Base-by-base conservation (phyloP, 2,888 invertebrate genomes). In the Ischnus inquisitorius region DNA sequence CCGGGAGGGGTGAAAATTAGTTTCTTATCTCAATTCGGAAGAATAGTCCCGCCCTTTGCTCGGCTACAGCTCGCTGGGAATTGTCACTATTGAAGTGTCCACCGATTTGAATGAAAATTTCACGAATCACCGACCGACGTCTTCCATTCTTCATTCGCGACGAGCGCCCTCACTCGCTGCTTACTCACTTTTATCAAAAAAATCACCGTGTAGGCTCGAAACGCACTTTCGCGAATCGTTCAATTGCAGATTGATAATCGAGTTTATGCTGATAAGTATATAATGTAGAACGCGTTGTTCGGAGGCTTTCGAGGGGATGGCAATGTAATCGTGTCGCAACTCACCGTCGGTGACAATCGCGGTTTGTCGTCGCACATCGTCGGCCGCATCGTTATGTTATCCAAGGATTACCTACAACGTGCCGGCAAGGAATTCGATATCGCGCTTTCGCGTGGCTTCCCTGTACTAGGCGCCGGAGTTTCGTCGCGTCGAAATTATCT, bases 401-500 rank as follows among this genome's bases (percentile, higher is more conserved):
- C 3, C 43, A 4, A 19, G 77, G 77, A 60, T 77, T 77, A 77
- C 28, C 41, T 41, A 41, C 19, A 65, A 46, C 28, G 57, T 12
- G 64, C 54, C 64, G 25, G 16, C 34, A n/a, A 51, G 28, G 41
- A 60, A 62, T 69, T 46, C 54, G 22, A 75, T 62, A 57, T 69
- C 62, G 43, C 34, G 54, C 62, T 8, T 78, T 83, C 48, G 65
- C 60, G 64, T 75, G 75, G 57, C 25, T 64, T 68, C 39, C 10
- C 19, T 16, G 54, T 28, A 28, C 46, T 5, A 34, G 54, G 10
- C 34, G 4, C 43, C 25, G 4, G 34, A 48, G 16, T 22, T 67
- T 71, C 67, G 39, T 51, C 14, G 22, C 10, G 51, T 43, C 41
- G 68, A 8, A 83, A 83, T 83, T 77, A 74, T 80, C 68, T 72